Conservation (phyloP, 1,140 invertebrate genomes). For the Pinna nobilis region DNA sequence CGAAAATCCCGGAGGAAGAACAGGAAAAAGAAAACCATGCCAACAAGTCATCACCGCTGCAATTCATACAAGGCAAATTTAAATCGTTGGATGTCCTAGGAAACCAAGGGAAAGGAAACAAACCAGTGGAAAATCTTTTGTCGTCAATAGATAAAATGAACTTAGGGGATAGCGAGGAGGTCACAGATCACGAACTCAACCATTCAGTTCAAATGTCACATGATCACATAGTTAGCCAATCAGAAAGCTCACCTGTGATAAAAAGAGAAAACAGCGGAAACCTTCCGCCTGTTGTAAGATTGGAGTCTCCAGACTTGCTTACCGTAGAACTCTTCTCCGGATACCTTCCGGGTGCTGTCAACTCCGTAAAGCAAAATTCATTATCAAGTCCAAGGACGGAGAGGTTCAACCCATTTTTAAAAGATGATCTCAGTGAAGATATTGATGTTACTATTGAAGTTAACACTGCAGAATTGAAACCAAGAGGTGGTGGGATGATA, state of each 20-base stretch:
- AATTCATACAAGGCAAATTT: constrained; percentile 13
- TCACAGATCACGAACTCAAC: constrained; percentile 13
- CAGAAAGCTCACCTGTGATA: constrained; percentile 30
- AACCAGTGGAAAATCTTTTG: constrained; percentile 20
- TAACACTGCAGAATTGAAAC: too few species aligned
- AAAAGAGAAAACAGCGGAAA: constrained; percentile 23
- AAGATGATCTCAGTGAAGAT: constrained; percentile 21
- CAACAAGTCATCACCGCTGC: constrained; percentile 3
- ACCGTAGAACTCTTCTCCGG: constrained; percentile 50
- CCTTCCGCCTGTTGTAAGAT: constrained; percentile 57
- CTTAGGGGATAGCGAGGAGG: constrained; percentile 19
- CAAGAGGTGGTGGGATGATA: not conserved
- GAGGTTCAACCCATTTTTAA: constrained; percentile 42
- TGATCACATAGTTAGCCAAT: not conserved
- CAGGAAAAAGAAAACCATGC: not conserved
- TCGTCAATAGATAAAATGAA: constrained; percentile 23
- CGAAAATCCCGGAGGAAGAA: not conserved
- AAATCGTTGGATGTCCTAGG: not conserved
- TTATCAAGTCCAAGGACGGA: not conserved
- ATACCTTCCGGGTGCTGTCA: too few species aligned
- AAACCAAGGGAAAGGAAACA: not conserved
- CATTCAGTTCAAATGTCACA: not conserved
- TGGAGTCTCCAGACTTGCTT: constrained; percentile 57
- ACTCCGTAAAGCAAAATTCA: not conserved
- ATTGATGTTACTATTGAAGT: too few species aligned